These are phyloP conservation scores for Caenorhabditis tropicalis DNA, from an alignment of 1,140 invertebrate genomes.

Conservation along the genomic window DNA sequence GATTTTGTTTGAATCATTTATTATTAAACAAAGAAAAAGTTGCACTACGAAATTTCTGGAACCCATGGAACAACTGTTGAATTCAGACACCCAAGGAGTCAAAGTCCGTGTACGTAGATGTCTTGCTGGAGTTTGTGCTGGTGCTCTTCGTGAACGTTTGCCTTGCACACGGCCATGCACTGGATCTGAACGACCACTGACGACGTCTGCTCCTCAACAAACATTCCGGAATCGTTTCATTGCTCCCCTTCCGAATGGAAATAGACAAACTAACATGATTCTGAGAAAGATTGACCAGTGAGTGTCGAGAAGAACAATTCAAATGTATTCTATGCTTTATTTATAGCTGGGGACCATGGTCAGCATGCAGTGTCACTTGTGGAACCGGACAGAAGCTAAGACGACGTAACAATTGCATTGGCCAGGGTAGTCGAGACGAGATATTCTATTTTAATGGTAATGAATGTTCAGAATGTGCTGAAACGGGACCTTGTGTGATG, in stretches of 20 bases:
- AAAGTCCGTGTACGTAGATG: slow-evolving; percentile 38
- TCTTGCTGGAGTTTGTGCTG: slow-evolving; percentile 43
- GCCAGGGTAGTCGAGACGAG: background rate
- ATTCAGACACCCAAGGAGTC: slow-evolving; percentile 26
- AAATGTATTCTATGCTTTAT: no score
- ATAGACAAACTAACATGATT: slow-evolving; percentile 18
- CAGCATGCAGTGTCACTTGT: slow-evolving; percentile 51
- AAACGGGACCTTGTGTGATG: slow-evolving; percentile 33
- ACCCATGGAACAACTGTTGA: no score
- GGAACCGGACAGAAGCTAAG: slow-evolving; percentile 31
- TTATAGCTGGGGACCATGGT: slow-evolving; percentile 56
- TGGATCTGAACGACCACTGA: background rate
- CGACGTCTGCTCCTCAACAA: slow-evolving; percentile 16
- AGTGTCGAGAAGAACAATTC: background rate
- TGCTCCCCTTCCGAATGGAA: slow-evolving; percentile 36
- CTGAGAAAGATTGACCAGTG: background rate
- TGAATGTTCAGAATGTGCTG: slow-evolving; percentile 45
- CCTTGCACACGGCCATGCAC: background rate
- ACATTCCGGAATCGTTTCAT: slow-evolving; percentile 15
- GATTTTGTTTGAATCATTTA: no score
- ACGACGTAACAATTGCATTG: slow-evolving; percentile 41
- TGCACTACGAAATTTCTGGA: background rate
- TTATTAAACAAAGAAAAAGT: background rate
- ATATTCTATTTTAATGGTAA: no score
- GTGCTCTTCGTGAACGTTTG: background rate